Evolutionary conservation across 1,140 invertebrate genomes (phyloP), one percentile per base, ranked within the genome.

Genomic region (Sarcophaga peregrina): DNA sequence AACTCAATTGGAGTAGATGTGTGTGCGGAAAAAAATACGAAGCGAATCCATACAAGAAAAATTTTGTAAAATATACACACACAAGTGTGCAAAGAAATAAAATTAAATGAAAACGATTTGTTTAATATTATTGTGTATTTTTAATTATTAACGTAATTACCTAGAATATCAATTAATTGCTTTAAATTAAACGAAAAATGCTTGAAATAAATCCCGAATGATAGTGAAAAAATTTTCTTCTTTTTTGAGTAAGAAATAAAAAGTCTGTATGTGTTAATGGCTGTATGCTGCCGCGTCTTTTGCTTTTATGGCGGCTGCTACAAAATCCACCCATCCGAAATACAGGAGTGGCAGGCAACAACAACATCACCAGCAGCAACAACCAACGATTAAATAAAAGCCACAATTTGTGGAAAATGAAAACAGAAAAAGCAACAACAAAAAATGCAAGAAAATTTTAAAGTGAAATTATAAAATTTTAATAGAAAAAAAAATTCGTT

Each of bases 191-290:
- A 37, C 25, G 25, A 37, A 37, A 37, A 37, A 37, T 37, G 25
- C 25, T 37, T 37, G 25, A n/a, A 13, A 58, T 58, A 58, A 13
- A 58, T 25, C 8, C 20, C 62, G 4, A 68, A 68, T 68, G 17
- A 68, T 25, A 68, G 62, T 68, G 62, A 68, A 68, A 68, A 58
- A 58, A 58, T 2, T 2, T 37, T 37, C n/a, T 37, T 37, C 25
- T 25, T 68, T 68, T 68, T 17, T 68, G 62, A 10, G n/a, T 68
- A 20, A 68, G 17, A 68, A 68, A n/a, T n/a, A n/a, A 68, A 68
- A 68, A 58, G 62, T 68, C 62, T 68, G 62, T 68, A 68, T 68
- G 62, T 68, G 62, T 68, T 68, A 68, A 20, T 68, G 17, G 20
- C 17, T 20, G n/a, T 68, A 9, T 20, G n/a, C 17, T 68, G 17